Evolutionary conservation across 2,113 vertebrate species (phyloP), one percentile per base, ranked within the genome.

Genomic region (Lepus europaeus): DNA sequence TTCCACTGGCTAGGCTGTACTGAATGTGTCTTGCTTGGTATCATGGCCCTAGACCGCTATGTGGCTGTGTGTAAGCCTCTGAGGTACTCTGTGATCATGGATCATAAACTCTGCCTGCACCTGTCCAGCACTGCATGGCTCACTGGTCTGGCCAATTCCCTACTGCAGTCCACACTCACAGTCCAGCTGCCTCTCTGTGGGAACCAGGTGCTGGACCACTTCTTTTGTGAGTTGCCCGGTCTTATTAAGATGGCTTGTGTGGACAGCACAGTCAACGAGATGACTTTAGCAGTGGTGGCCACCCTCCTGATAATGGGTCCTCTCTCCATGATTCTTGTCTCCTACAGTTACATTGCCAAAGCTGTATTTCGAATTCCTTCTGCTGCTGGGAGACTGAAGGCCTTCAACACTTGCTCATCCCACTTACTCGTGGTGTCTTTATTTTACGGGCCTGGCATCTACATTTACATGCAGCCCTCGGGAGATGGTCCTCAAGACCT

Each of bases 11-110:
- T 90, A 3, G 95, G 95, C 39, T 91, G 94, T 23, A 86, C 89
- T 1, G 92, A 95, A 31, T 93, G 91, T 56, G 69, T 96, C 13
- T 76, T 97, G 74, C 91, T 97, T 13, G 93, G 96, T 11, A 93
- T 97, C 83, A 98, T 98, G 98, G 98, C 98, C 20, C 98, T 97
- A 5, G 98, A 98, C 53, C 79, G 93, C 3, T 98, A 97, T 0
- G 74, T 97, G 39, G 97, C 98, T 82, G 96, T 98, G 64, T 98
- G 98, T 86, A 84, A 97, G 87, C 97, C 98, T 0, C 96, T 98
- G 86, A 95, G 81, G n/a, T 98, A 98, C 87, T 39, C 69, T 0
- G 33, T 92, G 22, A 79, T 98, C 82, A 98, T 98, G 98, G 98
- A 97, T 70, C 63, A 33, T 5, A 73, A 72, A 9, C n/a, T 96